Conservation (phyloP, 2,113 vertebrate species). For the Struthio camelus region DNA sequence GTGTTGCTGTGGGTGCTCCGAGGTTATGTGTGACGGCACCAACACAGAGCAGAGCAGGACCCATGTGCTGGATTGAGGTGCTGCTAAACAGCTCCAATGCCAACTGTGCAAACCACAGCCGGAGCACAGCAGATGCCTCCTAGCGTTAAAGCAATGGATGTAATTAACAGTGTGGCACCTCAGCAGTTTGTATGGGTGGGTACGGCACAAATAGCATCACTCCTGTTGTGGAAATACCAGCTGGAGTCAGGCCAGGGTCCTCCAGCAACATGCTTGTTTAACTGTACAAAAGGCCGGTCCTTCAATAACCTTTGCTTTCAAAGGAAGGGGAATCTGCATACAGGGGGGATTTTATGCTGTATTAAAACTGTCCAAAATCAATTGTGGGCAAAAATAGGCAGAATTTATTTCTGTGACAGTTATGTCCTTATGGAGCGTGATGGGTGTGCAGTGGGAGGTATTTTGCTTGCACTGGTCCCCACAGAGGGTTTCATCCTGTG, state of each 20-base stretch:
- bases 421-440: not conserved
- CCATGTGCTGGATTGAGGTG: rapidly evolving
- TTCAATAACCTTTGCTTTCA: not conserved
- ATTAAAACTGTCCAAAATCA: not conserved
- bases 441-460: no score
- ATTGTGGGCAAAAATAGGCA: not conserved
- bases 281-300: no score
- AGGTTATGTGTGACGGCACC: not conserved
- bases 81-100: not conserved
- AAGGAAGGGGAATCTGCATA: not conserved
- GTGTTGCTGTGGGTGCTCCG: rapidly evolving
- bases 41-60: not conserved
- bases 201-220: not conserved
- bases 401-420: not conserved
- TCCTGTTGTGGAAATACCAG: not conserved
- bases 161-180: rapidly evolving
- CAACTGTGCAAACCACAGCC: not conserved
- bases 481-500: not conserved
- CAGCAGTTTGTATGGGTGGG: not conserved
- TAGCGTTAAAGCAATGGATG: not conserved
- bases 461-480: not conserved
- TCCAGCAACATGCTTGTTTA: not conserved
- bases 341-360: not conserved
- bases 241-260: not conserved
- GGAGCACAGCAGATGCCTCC: not conserved